Percentiles rank a stretch among this genome's conserved stretches.
phyloP scores from a whole-genome alignment of 2,113 vertebrate species.

The Trichomycterus rosablanca region DNA sequence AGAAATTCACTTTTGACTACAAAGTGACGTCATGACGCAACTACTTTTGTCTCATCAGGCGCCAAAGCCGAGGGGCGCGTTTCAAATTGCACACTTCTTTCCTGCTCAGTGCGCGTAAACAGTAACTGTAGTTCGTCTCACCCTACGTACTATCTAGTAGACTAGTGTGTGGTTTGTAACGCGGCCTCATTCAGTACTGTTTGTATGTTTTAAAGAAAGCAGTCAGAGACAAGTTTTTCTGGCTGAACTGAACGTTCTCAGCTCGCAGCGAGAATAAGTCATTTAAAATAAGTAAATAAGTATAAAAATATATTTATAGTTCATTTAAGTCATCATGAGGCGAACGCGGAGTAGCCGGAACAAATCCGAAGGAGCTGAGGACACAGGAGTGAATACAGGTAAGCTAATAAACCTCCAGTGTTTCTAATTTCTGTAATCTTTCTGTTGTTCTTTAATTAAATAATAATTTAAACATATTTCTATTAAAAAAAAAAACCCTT shows the following conservation, averaged over 20 bases:
- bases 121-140: not conserved
- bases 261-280: too few relatives aligned
- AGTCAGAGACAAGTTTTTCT: not conserved
- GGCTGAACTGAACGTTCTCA: too few relatives aligned
- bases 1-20: too few relatives aligned
- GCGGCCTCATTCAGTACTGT: not conserved
- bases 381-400: not conserved
- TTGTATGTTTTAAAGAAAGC: not conserved
- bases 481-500: too few relatives aligned
- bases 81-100: not conserved
- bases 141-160: not conserved
- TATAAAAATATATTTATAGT: not conserved
- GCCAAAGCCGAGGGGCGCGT: too few relatives aligned
- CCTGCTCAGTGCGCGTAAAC: not conserved
- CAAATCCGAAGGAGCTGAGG: not conserved
- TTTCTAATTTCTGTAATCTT: too few relatives aligned
- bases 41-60: too few relatives aligned
- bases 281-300: too few relatives aligned
- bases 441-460: too few relatives aligned
- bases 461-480: too few relatives aligned
- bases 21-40: too few relatives aligned
- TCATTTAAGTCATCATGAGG: not conserved
- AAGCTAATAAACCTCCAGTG: too few relatives aligned
- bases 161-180: not conserved
- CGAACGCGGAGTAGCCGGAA: conserved; percentile 10